Percentiles rank a stretch among this genome's conserved stretches.
phyloP scores from a whole-genome alignment of 2,888 invertebrate species.

The Pycnomerus fuliginosus region DNA sequence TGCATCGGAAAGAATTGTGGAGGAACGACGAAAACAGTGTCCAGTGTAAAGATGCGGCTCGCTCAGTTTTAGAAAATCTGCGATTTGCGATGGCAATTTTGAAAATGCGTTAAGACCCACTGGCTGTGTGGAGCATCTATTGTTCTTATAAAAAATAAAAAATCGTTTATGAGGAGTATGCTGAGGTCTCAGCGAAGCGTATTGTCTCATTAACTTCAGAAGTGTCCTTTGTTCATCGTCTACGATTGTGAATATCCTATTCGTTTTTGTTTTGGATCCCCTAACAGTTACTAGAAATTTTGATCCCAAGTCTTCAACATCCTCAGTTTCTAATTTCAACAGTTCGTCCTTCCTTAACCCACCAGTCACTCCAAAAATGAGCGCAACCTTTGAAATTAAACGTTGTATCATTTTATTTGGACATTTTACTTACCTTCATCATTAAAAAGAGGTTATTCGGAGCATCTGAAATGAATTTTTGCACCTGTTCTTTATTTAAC shows the following conservation, averaged over 20 bases:
- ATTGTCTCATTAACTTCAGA: slow-evolving; percentile 6
- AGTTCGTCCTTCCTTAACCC: slow-evolving; percentile 15
- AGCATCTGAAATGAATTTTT: slow-evolving; percentile 23
- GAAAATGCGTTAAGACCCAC: slow-evolving; percentile 7
- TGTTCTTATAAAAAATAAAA: slow-evolving; percentile 1
- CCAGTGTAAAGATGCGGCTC: slow-evolving; percentile 6
- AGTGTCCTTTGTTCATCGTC: slow-evolving; percentile 11
- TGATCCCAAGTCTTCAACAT: slow-evolving; percentile 11
- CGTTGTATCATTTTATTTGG: slow-evolving; percentile 1
- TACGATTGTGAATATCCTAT: slow-evolving; percentile 12
- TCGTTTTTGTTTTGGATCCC: slow-evolving; percentile 11
- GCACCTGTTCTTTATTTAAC: slow-evolving; percentile 15
- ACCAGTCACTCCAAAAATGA: slow-evolving; percentile 21
- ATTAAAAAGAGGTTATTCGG: slow-evolving; percentile 21
- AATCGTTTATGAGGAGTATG: slow-evolving; percentile 16
- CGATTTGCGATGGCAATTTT: slow-evolving; percentile 7
- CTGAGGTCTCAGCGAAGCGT: slow-evolving; percentile 12
- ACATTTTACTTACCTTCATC: slow-evolving; percentile 18
- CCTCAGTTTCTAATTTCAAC: slow-evolving; percentile 8
- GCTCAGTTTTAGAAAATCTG: slow-evolving; percentile 5
- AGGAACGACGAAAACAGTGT: slow-evolving; percentile 9
- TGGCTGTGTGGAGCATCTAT: slow-evolving; percentile 4
- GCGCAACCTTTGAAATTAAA: slow-evolving; percentile 8
- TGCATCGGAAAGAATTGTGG: slow-evolving; percentile 2
- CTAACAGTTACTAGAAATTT: slow-evolving; percentile 16